Conservation (phyloP, 1,140 invertebrate species). For the Drosophila ambigua region DNA sequence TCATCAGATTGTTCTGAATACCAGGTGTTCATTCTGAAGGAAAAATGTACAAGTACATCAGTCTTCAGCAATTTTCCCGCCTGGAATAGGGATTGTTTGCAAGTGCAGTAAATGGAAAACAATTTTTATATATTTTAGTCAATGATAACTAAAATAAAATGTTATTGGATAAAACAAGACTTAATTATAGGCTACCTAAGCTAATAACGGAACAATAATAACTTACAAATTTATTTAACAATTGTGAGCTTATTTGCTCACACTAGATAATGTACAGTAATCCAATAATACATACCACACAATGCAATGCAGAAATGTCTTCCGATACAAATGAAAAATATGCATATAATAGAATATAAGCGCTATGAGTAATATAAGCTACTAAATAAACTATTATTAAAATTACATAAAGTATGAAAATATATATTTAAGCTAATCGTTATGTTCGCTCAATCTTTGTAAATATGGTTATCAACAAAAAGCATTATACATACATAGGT, state of each 20-base stretch:
- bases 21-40: no score
- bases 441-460: no score
- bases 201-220: slow-evolving; percentile 8
- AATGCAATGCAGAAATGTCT: slow-evolving; percentile 67
- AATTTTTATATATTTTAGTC: no score
- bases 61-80: no score
- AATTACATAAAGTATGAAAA: not conserved
- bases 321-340: slow-evolving; percentile 41
- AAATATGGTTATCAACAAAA: no score
- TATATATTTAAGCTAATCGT: no score
- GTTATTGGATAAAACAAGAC: not conserved
- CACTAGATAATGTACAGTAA: slow-evolving; percentile 45
- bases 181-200: not conserved
- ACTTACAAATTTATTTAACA: slow-evolving; percentile 33
- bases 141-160: no score
- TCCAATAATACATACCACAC: slow-evolving; percentile 47
- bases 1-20: no score
- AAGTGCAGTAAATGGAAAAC: no score
- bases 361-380: not conserved
- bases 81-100: no score
- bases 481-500: no score
- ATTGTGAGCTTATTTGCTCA: slow-evolving; percentile 50
- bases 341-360: slow-evolving; percentile 17
- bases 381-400: not conserved
- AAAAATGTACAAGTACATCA: no score